A percentile compares a stretch with the other conserved stretches of the same genome.
phyloP scores from a whole-genome alignment of 1,140 invertebrate genomes.

The Littorina saxatilis region DNA sequence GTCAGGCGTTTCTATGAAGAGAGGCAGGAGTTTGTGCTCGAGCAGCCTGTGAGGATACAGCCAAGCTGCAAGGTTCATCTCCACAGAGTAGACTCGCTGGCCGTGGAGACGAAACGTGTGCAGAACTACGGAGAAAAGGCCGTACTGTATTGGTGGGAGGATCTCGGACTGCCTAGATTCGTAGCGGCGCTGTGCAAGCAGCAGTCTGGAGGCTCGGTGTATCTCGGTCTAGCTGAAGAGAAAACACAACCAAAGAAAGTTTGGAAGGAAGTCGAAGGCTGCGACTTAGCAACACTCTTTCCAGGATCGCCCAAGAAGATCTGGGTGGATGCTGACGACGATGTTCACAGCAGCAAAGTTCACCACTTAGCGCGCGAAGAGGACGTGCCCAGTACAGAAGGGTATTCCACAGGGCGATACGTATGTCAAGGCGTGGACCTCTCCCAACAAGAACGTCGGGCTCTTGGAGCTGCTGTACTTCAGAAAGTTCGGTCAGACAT shows the following conservation, averaged over 20 bases:
- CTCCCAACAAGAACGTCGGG: neutral
- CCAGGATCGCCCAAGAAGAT: neutral
- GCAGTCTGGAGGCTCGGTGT: neutral
- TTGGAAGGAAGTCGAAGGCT: neutral
- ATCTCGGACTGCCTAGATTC: neutral
- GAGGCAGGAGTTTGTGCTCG: neutral
- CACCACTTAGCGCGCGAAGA: neutral
- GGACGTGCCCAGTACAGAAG: neutral
- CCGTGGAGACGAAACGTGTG: neutral
- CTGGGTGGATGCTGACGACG: neutral
- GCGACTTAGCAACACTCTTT: neutral
- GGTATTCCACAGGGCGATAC: neutral
- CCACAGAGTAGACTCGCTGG: neutral
- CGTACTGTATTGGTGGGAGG: neutral
- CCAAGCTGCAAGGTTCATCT: conserved; percentile 11
- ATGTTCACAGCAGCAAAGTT: neutral
- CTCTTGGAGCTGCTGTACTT: neutral
- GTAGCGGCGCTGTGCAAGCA: neutral
- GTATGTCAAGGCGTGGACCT: neutral
- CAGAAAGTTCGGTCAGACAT: neutral
- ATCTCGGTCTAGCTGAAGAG: neutral
- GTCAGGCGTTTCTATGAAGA: neutral
- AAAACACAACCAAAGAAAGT: neutral
- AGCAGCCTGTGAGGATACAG: neutral
- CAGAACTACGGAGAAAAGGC: neutral